Conservation (phyloP, 2,888 invertebrate genomes). For the Atethmia centrago region DNA sequence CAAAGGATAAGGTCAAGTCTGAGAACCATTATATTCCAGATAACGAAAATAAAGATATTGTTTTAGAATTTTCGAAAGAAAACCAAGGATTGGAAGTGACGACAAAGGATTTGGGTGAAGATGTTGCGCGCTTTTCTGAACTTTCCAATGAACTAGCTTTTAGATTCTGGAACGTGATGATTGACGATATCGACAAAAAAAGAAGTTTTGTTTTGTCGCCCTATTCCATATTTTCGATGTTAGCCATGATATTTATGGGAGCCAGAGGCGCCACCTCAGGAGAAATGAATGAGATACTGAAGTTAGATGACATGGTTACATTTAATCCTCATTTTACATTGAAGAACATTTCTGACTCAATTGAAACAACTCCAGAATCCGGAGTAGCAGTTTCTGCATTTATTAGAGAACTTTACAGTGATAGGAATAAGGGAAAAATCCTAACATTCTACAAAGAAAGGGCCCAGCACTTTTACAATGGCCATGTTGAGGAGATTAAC, state of each 20-base stretch:
- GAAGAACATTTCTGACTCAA: constrained; percentile 96
- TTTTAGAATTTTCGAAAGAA: constrained; percentile 84
- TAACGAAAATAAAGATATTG: constrained; percentile 80
- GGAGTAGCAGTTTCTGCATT: constrained; percentile 95
- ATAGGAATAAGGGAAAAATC: constrained; percentile 94
- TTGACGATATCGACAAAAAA: constrained; percentile 93
- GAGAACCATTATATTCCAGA: constrained; percentile 74
- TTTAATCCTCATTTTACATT: constrained; percentile 97
- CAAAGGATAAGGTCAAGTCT: constrained; percentile 82
- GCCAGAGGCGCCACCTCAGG: constrained; percentile 96
- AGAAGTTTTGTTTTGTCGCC: constrained; percentile 95
- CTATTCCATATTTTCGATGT: constrained; percentile 95
- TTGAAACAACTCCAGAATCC: constrained; percentile 92
- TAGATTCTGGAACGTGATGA: constrained; percentile 94
- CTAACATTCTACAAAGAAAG: constrained; percentile 97
- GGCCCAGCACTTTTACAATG: constrained; percentile 96
- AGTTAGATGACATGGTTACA: constrained; percentile 96
- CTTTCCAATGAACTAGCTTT: constrained; percentile 96
- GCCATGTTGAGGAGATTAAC: constrained; percentile 96
- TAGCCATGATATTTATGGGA: constrained; percentile 97
- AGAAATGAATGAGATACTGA: constrained; percentile 96
- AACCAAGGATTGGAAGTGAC: constrained; percentile 94
- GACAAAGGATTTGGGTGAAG: constrained; percentile 92
- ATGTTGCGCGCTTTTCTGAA: constrained; percentile 94
- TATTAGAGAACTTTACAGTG: constrained; percentile 95